Evolutionary conservation across 2,113 vertebrate species (phyloP), one percentile per base, ranked within the genome.

Genomic region (Podocnemis expansa): DNA sequence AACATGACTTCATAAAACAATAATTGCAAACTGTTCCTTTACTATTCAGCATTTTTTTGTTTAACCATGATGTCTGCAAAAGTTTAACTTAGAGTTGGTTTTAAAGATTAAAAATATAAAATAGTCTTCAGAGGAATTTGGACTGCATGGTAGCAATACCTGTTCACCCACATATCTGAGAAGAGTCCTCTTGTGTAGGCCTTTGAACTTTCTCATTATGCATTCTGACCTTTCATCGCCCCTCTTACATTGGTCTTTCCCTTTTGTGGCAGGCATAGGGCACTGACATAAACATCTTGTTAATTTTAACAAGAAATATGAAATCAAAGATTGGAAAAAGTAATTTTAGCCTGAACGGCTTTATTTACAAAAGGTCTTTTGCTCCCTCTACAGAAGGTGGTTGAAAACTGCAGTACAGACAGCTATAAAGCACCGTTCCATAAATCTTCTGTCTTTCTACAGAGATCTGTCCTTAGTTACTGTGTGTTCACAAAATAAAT

Each of bases 381-480:
- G 89, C 96, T 97, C 95, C 96, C 97, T 96, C 96, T 97, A 84
- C 88, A 96, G 95, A 97, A 97, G 78, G 96, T 97, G 94, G 67
- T 94, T 88, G 51, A 93, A 89, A 96, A 97, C 87, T 96, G 84
- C 96, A 97, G 24, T 76, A 13, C 2, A 60, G 29, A 78, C 31
- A 83, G 34, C 78, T 67, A 73, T 14, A n/a, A 3, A 43, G 21
- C 56, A 86, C 58, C 79, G 4, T 78, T n/a, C 60, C 6, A 10
- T 43, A 80, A 58, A 67, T 83, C 75, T 73, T 60, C 34, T 90
- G 67, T 76, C 8, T 91, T 93, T 90, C 55, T 55, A 8, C 67
- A 84, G 60, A 81, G 14, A 82, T 38, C 25, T 3, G 1, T 82
- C 78, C 89, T 82, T 47, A 43, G 2, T 80, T 54, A 34, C 5